A percentile compares a stretch with the other conserved stretches of the same genome.
These are phyloP conservation scores for Battus philenor DNA, from an alignment of 1,140 invertebrate species.

Conservation along the genomic window DNA sequence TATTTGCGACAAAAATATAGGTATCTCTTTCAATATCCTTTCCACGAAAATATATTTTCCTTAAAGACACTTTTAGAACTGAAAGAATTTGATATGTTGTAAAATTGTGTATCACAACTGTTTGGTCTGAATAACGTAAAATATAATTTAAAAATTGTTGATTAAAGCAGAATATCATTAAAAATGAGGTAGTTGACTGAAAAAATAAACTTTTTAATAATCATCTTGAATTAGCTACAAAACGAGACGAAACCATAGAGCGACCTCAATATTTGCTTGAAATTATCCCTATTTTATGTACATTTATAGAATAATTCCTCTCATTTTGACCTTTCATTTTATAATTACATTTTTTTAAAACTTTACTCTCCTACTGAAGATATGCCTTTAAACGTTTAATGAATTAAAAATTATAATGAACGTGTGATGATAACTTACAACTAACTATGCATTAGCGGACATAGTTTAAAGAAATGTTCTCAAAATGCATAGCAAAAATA, in stretches of 20 bases:
- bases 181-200: conserved; percentile 40
- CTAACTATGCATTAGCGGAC: conserved; percentile 23
- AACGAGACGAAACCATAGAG: conserved; percentile 22
- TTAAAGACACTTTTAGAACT: conserved; percentile 29
- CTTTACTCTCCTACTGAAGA: conserved; percentile 48
- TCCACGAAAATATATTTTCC: conserved; percentile 48
- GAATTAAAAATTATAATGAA: conserved; percentile 12
- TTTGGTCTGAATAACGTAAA: too few species aligned
- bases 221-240: too few species aligned
- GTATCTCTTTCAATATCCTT: conserved; percentile 29
- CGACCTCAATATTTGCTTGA: conserved; percentile 35
- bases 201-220: conserved; percentile 27
- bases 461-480: conserved; percentile 20
- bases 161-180: conserved; percentile 23
- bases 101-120: too few species aligned
- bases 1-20: conserved; percentile 35
- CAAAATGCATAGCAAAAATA: conserved; percentile 68
- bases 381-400: conserved; percentile 35
- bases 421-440: conserved; percentile 19
- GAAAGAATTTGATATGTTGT: conserved; percentile 55
- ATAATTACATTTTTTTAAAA: conserved; percentile 58
- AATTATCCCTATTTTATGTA: conserved; percentile 56
- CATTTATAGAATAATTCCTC: conserved; percentile 69
- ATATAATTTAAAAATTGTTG: too few species aligned
- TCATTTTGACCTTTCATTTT: conserved; percentile 69